Conservation (phyloP, 2,113 vertebrate species). For the Sphyrna mokarran region DNA sequence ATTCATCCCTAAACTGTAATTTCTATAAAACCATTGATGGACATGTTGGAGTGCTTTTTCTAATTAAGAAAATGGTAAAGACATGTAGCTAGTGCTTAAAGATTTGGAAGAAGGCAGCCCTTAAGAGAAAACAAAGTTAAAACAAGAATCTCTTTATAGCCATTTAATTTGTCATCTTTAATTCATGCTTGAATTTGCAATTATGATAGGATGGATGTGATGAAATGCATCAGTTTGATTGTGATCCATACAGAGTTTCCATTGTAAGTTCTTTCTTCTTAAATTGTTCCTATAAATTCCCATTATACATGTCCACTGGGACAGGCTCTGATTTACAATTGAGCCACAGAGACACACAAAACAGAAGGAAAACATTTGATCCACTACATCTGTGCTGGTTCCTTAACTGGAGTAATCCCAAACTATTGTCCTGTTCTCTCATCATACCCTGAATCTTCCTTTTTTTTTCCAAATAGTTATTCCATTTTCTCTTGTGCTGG, state of each 20-base stretch:
- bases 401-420: not conserved
- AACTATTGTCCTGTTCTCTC: not conserved
- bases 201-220: not conserved
- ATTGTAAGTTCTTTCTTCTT: not conserved
- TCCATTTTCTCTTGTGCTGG: not conserved
- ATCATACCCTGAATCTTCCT: not conserved
- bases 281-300: not conserved
- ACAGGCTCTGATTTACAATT: not conserved
- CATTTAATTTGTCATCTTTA: not conserved
- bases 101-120: not conserved
- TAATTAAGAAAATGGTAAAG: not conserved
- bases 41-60: not conserved
- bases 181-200: constrained; percentile 4
- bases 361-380: not conserved
- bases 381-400: not conserved
- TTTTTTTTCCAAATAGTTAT: not conserved
- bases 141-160: not conserved
- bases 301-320: not conserved
- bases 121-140: not conserved
- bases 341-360: not conserved
- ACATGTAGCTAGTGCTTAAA: not conserved
- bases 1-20: not conserved
- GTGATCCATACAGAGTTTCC: not conserved
- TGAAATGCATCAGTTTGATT: not conserved
- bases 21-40: not conserved